Conservation (phyloP, 1,140 invertebrate genomes). For the Cardiocondyla obscurior region DNA sequence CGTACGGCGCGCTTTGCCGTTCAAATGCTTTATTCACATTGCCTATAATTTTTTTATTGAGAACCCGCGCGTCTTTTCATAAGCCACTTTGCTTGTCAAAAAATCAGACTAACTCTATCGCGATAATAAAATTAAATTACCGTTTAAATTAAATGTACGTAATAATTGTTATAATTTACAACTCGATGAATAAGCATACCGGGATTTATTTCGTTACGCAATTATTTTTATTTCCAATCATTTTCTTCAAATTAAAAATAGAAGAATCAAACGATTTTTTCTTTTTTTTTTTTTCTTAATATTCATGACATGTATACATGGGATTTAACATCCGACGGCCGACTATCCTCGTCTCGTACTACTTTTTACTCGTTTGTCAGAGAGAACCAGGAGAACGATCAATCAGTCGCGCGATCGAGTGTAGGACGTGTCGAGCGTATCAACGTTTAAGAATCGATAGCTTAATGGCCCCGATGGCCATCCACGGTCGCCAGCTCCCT, state of each 20-base stretch:
- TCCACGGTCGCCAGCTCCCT: constrained; percentile 18
- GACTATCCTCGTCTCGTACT: not conserved
- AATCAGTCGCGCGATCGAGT: not conserved
- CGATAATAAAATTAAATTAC: no score
- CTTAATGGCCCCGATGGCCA: not conserved
- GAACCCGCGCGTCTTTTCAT: not conserved
- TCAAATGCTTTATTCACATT: not conserved
- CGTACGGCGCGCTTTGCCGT: not conserved
- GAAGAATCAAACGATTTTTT: no score
- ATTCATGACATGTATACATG: not conserved
- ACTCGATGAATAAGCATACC: no score
- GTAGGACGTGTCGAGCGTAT: not conserved
- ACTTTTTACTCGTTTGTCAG: not conserved
- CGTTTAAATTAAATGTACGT: no score
- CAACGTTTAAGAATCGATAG: constrained; percentile 29
- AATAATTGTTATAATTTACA: no score
- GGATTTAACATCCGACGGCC: not conserved
- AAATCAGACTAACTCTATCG: no score
- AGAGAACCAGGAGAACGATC: not conserved
- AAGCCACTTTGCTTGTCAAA: not conserved
- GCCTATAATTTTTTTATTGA: not conserved
- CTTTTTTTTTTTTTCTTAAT: no score
- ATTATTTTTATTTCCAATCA: not conserved
- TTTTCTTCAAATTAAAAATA: not conserved
- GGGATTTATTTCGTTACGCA: no score